Evolutionary conservation across 1,140 invertebrate genomes (phyloP).

Genomic region (Cardiocondyla obscurior): DNA sequence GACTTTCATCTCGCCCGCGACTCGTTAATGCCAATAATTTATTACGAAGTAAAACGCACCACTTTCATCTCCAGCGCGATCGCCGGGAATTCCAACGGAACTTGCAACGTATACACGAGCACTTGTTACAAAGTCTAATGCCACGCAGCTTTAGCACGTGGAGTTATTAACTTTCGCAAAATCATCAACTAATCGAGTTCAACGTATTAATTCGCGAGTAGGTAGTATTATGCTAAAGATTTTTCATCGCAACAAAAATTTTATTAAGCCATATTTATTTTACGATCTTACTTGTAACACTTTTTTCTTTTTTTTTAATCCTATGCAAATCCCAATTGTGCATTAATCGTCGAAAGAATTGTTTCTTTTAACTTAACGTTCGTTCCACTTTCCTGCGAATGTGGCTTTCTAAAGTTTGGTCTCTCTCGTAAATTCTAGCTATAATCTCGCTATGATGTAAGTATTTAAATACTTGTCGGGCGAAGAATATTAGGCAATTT

Average conservation of each 20-base stretch:
- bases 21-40: slow-evolving; percentile 62
- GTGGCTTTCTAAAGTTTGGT: neutral
- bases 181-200: neutral
- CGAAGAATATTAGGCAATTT: neutral
- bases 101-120: neutral
- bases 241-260: neutral
- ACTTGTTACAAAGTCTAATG: slow-evolving; percentile 11
- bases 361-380: neutral
- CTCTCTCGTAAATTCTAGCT: neutral
- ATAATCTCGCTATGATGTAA: neutral
- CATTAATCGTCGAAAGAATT: neutral
- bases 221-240: neutral
- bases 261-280: slow-evolving; percentile 2
- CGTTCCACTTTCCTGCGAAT: neutral
- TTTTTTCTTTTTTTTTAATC: neutral
- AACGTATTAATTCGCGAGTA: neutral
- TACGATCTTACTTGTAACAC: neutral
- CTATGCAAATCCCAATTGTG: neutral
- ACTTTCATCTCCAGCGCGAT: slow-evolving; percentile 47
- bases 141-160: neutral
- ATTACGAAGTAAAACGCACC: slow-evolving; percentile 43
- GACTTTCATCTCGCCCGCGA: slow-evolving; percentile 58
- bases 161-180: slow-evolving; percentile 2
- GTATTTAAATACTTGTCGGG: neutral
- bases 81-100: slow-evolving; percentile 41